Conservation (phyloP, 1,140 invertebrate species). For the Oreohelix idahoensis region DNA sequence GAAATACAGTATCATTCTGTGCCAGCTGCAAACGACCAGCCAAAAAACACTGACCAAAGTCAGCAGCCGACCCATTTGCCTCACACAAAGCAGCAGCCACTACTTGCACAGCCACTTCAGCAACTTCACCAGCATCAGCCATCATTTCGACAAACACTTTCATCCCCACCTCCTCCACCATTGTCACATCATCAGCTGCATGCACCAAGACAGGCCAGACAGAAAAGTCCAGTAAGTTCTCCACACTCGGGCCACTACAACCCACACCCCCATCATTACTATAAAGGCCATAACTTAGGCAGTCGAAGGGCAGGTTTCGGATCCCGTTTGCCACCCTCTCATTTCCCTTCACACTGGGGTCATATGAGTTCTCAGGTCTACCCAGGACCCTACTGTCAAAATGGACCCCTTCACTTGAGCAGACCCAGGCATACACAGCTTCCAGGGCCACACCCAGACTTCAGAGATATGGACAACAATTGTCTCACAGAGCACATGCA, state of each 20-base stretch:
- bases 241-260: not conserved
- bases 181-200: not conserved
- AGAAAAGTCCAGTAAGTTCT: not conserved
- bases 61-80: not conserved
- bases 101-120: not conserved
- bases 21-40: not conserved
- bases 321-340: not conserved
- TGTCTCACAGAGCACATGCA: not conserved
- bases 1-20: not conserved
- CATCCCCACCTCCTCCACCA: not conserved
- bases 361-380: not conserved
- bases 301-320: not conserved
- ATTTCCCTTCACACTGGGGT: not conserved
- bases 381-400: not conserved
- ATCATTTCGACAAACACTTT: not conserved
- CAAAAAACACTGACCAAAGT: not conserved
- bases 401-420: conserved; percentile 1
- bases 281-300: not conserved
- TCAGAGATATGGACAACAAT: not conserved
- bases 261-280: not conserved
- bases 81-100: not conserved
- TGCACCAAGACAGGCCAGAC: not conserved
- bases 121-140: not conserved
- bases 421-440: not conserved
- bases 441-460: not conserved